Percentiles rank a stretch among this genome's conserved stretches.
Conservation (phyloP, 2,113 vertebrate species). For the Pithys albifrons region DNA sequence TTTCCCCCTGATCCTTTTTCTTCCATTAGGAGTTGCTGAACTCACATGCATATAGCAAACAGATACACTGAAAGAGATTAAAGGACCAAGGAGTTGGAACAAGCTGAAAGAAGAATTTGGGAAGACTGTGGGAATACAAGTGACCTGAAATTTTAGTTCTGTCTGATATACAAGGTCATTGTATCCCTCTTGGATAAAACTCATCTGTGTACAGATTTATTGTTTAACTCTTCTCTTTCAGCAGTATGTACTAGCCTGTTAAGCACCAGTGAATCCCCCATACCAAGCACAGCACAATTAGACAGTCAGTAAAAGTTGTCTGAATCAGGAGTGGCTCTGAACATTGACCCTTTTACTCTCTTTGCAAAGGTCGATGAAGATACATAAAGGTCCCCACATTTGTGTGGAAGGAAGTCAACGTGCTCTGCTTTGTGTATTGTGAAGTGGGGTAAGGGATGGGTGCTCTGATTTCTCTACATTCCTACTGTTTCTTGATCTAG, state of each 20-base stretch:
- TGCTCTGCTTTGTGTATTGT: neutral
- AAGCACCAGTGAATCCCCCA: neutral
- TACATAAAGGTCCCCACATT: neutral
- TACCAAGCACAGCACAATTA: neutral
- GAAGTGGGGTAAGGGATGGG: neutral
- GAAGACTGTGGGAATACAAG: neutral
- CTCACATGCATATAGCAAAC: neutral
- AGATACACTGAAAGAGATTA: neutral
- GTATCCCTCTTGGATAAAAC: neutral
- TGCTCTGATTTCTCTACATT: neutral
- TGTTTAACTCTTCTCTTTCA: neutral
- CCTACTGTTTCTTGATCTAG: neutral
- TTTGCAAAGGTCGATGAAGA: neutral
- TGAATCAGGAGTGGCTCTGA: neutral
- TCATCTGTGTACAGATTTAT: neutral
- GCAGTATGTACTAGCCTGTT: neutral
- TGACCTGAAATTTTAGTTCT: neutral
- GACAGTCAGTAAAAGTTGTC: neutral
- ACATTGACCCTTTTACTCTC: neutral
- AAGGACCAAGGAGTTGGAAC: neutral
- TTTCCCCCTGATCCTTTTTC: neutral
- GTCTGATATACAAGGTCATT: neutral
- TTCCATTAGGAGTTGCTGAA: neutral
- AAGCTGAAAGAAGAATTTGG: neutral
- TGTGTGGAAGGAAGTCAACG: neutral